phyloP scores from a whole-genome alignment of 2,888 invertebrate genomes.

The Eilema caniola region DNA sequence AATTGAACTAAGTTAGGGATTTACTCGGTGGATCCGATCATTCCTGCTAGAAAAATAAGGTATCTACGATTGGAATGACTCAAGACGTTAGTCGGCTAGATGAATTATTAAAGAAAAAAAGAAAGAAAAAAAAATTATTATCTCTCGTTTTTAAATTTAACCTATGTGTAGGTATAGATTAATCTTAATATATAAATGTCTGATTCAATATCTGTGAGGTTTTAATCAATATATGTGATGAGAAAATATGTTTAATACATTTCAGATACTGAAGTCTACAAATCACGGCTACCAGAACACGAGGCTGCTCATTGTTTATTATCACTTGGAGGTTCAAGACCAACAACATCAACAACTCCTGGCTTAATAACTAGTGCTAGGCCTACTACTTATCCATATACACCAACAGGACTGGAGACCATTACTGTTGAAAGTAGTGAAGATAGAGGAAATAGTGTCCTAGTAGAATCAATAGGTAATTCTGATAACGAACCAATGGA shows the following conservation, averaged over 20 bases:
- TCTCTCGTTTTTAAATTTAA: no score
- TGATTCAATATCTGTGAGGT: neutral
- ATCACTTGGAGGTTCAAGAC: conserved; percentile 89
- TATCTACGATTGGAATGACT: no score
- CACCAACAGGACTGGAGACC: conserved; percentile 72
- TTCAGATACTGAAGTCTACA: conserved; percentile 89
- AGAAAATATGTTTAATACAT: conserved; percentile 24
- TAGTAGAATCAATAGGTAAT: conserved; percentile 68
- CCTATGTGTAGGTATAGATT: neutral
- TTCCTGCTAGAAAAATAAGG: no score
- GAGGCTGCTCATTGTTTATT: conserved; percentile 94
- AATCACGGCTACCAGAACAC: conserved; percentile 92
- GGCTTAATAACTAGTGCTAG: conserved; percentile 87
- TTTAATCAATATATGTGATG: neutral
- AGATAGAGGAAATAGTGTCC: conserved; percentile 64
- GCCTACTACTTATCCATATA: conserved; percentile 90
- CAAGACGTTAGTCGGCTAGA: no score
- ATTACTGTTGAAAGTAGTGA: conserved; percentile 61
- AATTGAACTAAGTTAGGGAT: no score
- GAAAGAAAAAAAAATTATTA: no score
- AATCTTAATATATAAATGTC: neutral
- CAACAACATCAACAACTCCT: conserved; percentile 82
- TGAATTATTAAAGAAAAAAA: no score
- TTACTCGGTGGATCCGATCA: no score
- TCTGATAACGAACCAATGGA: conserved; percentile 86